Percentiles rank a stretch among this genome's conserved stretches.
phyloP scores from a whole-genome alignment of 2,113 vertebrate species.

The Gasterosteus aculeatus region DNA sequence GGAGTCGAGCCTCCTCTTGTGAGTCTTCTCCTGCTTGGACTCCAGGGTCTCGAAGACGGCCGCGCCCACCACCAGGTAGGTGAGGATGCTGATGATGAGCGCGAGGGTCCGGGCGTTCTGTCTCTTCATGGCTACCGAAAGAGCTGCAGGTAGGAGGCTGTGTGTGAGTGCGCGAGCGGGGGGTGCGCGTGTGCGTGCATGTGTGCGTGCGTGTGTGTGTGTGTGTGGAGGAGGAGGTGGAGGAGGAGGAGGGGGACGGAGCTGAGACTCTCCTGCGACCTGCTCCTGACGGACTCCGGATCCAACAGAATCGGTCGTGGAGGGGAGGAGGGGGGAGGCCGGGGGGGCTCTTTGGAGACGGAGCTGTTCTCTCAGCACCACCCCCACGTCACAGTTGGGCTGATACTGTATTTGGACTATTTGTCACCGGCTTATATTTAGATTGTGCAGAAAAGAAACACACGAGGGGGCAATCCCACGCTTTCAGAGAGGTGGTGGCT shows the following conservation, averaged over 20 bases:
- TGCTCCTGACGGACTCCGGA: slow-evolving; percentile 58
- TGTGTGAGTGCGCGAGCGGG: not conserved
- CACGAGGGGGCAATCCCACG: slow-evolving; percentile 66
- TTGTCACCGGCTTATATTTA: slow-evolving; percentile 75
- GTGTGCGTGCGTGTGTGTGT: not conserved
- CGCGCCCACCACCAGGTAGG: slow-evolving; percentile 95
- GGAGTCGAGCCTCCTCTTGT: slow-evolving; percentile 86
- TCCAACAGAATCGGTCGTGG: slow-evolving; percentile 49
- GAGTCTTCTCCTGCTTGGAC: slow-evolving; percentile 89
- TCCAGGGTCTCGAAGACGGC: slow-evolving; percentile 96
- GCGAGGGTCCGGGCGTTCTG: slow-evolving; percentile 94
- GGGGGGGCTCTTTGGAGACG: slow-evolving; percentile 56
- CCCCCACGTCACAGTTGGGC: slow-evolving; percentile 79
- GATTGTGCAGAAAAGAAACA: slow-evolving; percentile 44
- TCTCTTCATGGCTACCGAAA: slow-evolving; percentile 86
- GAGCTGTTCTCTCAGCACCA: slow-evolving; percentile 91
- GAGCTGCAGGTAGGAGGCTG: not conserved
- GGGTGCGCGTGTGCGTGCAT: not conserved
- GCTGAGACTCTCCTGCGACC: slow-evolving; percentile 57
- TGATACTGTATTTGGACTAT: slow-evolving; percentile 75
- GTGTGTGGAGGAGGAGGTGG: not conserved
- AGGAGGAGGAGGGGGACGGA: not conserved
- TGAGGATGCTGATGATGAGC: slow-evolving; percentile 95
- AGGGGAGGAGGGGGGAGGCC: not conserved
- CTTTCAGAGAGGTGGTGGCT: slow-evolving; percentile 22